Conservation (phyloP, 2,888 invertebrate genomes). For the Pollenia angustigena region DNA sequence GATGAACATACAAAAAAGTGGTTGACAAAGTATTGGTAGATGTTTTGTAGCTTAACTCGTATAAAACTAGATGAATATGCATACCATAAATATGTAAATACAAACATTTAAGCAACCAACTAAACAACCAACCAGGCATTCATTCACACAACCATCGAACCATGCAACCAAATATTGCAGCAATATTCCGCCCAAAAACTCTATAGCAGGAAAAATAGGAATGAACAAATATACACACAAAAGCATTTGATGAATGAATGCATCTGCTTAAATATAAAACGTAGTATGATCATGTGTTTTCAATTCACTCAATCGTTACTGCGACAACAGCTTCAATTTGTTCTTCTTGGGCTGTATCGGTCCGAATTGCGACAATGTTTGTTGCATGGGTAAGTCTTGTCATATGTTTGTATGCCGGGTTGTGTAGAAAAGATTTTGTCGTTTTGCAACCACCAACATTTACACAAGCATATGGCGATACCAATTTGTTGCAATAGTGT, state of each 20-base stretch:
- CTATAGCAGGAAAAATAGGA: conserved; percentile 7
- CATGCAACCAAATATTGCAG: neutral
- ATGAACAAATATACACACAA: neutral
- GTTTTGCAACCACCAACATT: conserved; percentile 52
- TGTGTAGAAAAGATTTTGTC: conserved; percentile 34
- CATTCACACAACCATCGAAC: neutral
- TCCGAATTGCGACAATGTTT: conserved; percentile 4
- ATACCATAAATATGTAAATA: conserved; percentile 48
- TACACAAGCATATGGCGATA: conserved; percentile 46
- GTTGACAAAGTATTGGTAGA: neutral
- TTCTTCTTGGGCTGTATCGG: neutral
- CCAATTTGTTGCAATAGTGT: conserved; percentile 23
- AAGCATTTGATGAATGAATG: conserved; percentile 8
- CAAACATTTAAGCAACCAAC: conserved; percentile 39
- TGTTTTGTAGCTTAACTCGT: no score
- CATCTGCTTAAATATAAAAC: conserved; percentile 29
- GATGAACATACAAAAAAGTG: neutral
- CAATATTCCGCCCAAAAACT: conserved; percentile 12
- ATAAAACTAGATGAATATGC: neutral
- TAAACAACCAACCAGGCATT: conserved; percentile 12
- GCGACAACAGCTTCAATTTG: conserved; percentile 41
- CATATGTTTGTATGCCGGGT: neutral
- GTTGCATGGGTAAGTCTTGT: neutral
- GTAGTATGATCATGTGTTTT: conserved; percentile 48
- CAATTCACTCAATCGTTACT: conserved; percentile 42